phyloP scores from a whole-genome alignment of 30 jellyfish, hydroid and myxozoan species.

The Sanderia malayensis region DNA sequence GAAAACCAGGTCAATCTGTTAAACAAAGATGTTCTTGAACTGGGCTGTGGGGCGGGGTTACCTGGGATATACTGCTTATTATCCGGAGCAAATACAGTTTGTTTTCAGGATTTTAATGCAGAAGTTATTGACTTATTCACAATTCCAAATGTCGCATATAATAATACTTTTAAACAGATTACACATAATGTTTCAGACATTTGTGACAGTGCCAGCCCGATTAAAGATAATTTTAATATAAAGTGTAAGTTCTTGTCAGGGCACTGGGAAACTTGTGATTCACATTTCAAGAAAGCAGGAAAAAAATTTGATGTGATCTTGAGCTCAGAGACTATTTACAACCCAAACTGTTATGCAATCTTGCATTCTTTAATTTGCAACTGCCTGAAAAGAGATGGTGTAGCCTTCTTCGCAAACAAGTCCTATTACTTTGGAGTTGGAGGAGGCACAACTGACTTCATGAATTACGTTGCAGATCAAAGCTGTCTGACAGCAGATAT shows the following conservation, averaged over 20 bases:
- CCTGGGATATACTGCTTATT: constrained; percentile 59
- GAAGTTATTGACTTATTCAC: constrained; percentile 89
- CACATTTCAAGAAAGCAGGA: constrained; percentile 1
- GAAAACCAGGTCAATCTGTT: neutral
- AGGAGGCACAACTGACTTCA: constrained; percentile 82
- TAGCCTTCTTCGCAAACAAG: constrained; percentile 84
- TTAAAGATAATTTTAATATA: neutral
- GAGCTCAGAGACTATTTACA: constrained; percentile 94
- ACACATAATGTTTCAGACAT: neutral
- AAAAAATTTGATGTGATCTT: constrained; percentile 69
- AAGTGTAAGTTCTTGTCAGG: constrained; percentile 72
- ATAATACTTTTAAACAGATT: constrained; percentile 5
- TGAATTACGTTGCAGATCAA: constrained; percentile 31
- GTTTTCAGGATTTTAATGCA: constrained; percentile 86
- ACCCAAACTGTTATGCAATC: constrained; percentile 45
- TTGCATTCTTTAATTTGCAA: constrained; percentile 45
- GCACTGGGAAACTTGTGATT: constrained; percentile 59
- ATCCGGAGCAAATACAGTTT: constrained; percentile 62
- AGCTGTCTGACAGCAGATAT: constrained; percentile 20
- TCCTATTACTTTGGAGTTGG: constrained; percentile 97
- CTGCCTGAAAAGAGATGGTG: constrained; percentile 56
- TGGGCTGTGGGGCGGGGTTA: constrained; percentile 97
- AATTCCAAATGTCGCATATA: constrained; percentile 50
- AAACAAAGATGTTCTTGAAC: constrained; percentile 65
- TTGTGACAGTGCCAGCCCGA: too few relatives aligned